Evolutionary conservation across 2,113 vertebrate genomes (phyloP).

Genomic region (Leucopsar rothschildi): DNA sequence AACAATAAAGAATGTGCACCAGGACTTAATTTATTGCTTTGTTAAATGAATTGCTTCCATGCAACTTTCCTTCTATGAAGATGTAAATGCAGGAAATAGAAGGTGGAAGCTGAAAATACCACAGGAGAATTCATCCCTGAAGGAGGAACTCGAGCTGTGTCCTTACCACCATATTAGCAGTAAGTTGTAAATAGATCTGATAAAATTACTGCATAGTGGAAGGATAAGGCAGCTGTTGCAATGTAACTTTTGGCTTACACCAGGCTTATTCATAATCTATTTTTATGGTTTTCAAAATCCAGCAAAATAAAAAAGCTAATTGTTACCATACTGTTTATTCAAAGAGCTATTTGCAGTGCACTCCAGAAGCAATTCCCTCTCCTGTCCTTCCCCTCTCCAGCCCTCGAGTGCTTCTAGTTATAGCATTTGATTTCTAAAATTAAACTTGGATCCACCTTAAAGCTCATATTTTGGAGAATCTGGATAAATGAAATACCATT

Average conservation of each 20-base stretch:
- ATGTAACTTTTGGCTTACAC: slow-evolving; percentile 38
- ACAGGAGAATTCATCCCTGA: not conserved
- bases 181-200: slow-evolving; percentile 44
- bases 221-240: slow-evolving; percentile 49
- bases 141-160: not conserved
- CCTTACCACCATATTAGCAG: slow-evolving; percentile 1
- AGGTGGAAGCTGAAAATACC: slow-evolving; percentile 1
- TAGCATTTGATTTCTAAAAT: slow-evolving; percentile 22
- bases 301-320: slow-evolving; percentile 58
- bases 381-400: not conserved
- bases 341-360: slow-evolving; percentile 27
- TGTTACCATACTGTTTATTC: slow-evolving; percentile 44
- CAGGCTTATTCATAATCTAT: slow-evolving; percentile 56
- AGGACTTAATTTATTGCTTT: not conserved
- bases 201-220: slow-evolving; percentile 16
- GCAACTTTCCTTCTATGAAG: not conserved
- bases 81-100: not conserved
- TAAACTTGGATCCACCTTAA: not conserved
- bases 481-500: not conserved
- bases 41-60: slow-evolving; percentile 31
- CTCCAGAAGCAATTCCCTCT: not conserved
- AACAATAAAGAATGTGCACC: not conserved
- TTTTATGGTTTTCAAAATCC: slow-evolving; percentile 55
- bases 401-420: not conserved
- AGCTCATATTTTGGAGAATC: not conserved